Evolutionary conservation across 2,113 vertebrate species (phyloP).

Genomic region (Marmota flaviventris): DNA sequence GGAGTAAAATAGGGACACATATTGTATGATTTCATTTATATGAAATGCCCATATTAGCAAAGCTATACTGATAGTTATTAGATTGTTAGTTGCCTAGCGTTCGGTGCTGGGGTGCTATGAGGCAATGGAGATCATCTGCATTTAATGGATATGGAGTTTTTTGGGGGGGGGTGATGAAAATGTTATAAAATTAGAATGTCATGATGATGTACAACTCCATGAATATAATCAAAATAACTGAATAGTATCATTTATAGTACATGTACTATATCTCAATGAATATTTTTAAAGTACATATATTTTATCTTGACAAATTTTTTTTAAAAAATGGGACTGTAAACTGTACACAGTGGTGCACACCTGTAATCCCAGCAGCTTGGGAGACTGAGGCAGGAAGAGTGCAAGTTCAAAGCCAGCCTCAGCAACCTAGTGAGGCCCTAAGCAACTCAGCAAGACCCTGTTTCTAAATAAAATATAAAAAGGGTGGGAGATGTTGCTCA

Average conservation of each 20-base stretch:
- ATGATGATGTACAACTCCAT: not conserved
- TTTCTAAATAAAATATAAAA: no score
- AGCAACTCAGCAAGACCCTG: no score
- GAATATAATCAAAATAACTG: not conserved
- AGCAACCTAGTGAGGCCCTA: no score
- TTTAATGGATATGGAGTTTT: not conserved
- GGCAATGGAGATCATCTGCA: not conserved
- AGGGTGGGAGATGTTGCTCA: no score
- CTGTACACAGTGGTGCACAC: no score
- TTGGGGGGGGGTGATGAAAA: not conserved
- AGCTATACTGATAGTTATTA: not conserved
- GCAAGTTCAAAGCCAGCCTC: no score
- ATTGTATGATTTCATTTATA: no score
- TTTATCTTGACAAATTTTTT: not conserved
- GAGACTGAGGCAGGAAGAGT: no score
- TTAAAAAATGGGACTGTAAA: not conserved
- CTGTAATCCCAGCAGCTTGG: no score
- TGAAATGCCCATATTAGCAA: not conserved
- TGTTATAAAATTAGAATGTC: not conserved
- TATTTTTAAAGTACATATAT: not conserved
- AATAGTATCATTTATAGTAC: not conserved
- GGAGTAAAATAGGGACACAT: no score
- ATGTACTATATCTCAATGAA: not conserved
- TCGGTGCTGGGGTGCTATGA: not conserved
- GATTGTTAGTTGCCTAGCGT: not conserved